A percentile compares a stretch with the other conserved stretches of the same genome.
These are phyloP conservation scores for Caenorhabditis imperialis DNA, from an alignment of 2,888 invertebrate genomes.

Conservation along the genomic window DNA sequence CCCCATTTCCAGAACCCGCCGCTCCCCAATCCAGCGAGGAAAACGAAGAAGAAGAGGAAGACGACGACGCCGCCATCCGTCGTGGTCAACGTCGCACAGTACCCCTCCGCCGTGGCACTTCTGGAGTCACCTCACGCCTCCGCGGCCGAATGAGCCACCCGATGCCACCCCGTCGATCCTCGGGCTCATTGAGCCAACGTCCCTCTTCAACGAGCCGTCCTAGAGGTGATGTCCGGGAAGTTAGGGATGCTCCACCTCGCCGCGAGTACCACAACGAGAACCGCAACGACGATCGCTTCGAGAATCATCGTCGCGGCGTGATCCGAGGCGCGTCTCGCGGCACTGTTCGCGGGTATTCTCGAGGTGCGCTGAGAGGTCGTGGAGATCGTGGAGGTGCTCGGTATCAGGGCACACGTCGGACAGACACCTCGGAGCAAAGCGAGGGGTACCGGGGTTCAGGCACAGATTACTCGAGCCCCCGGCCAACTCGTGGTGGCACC, in stretches of 20 bases:
- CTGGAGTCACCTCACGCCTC: slow-evolving; percentile 16
- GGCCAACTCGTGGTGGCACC: not conserved
- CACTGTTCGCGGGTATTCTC: slow-evolving; percentile 1
- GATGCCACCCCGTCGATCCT: slow-evolving; percentile 14
- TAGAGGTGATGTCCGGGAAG: too few relatives aligned
- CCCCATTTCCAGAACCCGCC: slow-evolving; percentile 25
- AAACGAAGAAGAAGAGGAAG: slow-evolving; percentile 35
- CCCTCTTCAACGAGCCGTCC: too few relatives aligned
- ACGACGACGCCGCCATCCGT: slow-evolving; percentile 17
- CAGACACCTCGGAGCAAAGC: slow-evolving; percentile 46
- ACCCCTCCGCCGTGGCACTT: slow-evolving; percentile 18
- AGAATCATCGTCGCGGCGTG: slow-evolving; percentile 54
- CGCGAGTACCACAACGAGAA: slow-evolving; percentile 32
- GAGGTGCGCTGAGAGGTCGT: slow-evolving; percentile 4
- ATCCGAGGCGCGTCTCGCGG: slow-evolving; percentile 43
- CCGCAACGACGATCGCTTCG: slow-evolving; percentile 43
- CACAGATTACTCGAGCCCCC: slow-evolving; percentile 39
- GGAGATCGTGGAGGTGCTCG: not conserved
- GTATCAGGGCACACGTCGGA: slow-evolving; percentile 11
- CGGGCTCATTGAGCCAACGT: not conserved
- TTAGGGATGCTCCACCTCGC: slow-evolving; percentile 1
- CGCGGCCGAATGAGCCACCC: slow-evolving; percentile 24
- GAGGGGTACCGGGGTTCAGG: slow-evolving; percentile 36
- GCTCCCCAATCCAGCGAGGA: slow-evolving; percentile 9
- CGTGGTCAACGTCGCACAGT: slow-evolving; percentile 41